Evolutionary conservation across 2,888 invertebrate genomes (phyloP), one percentile per base, ranked within the genome.

Genomic region (Caenorhabditis imperialis): DNA sequence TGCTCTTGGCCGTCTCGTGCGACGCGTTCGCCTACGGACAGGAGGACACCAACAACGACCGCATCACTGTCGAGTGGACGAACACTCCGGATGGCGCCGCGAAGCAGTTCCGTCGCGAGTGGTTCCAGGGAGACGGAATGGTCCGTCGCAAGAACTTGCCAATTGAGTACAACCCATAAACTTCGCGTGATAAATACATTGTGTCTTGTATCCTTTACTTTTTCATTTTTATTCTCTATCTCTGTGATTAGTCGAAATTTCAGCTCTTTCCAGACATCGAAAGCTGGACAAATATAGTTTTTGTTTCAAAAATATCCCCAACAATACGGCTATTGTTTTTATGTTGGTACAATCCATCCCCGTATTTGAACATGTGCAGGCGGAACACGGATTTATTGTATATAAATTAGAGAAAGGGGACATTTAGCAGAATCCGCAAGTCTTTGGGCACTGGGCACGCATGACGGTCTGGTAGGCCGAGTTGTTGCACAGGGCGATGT

Each of bases 71-170:
- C 70, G 80, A 80, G 54, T 79, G 79, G 77, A 79, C 79, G 65
- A 79, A 79, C 71, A 77, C 79, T 50, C 79, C 79, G 22, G 77
- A 79, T 23, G 78, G 75, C 22, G 78, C 78, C 37, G 79, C 75
- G 57, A 74, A 73, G 74, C 77, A 74, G 53, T 79, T 79, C 79
- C 74, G 81, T 42, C 78, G 81, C 40, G 81, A 81, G 50, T 79
- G 81, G 81, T 81, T 81, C 79, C 79, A 81, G 47, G 79, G 79
- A 53, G 81, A 81, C 50, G 81, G 77, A 20, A 79, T 79, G 81
- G 77, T 77, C 61, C 78, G 78, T 51, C 57, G 80, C n/a, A 78
- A 78, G 75, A 80, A 79, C 67, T 75, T 77, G 35, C 62, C 71
- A 37, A 71, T 67, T 38, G 57, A 78, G 75, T 78, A 79, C 74